phyloP scores from a whole-genome alignment of 2,888 invertebrate species.

The Crepidodera aurea region DNA sequence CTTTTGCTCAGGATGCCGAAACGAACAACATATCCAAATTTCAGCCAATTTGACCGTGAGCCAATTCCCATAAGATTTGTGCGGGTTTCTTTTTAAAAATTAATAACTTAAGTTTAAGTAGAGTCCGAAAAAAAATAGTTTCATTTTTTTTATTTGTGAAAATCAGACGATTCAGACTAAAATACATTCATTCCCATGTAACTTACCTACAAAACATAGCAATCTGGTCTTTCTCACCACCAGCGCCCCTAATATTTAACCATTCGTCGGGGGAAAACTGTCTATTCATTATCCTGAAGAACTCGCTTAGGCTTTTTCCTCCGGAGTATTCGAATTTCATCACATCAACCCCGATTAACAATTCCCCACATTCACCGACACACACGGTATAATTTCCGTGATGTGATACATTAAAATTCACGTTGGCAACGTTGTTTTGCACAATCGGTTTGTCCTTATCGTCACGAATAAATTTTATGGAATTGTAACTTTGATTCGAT shows the following conservation, averaged over 20 bases:
- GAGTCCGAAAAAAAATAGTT: too few species aligned
- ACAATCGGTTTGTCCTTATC: slow-evolving; percentile 75
- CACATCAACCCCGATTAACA: slow-evolving; percentile 80
- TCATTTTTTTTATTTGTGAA: too few species aligned
- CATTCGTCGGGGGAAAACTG: slow-evolving; percentile 87
- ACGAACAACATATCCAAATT: too few species aligned
- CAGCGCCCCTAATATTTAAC: slow-evolving; percentile 70
- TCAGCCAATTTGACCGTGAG: too few species aligned
- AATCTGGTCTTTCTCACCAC: slow-evolving; percentile 71
- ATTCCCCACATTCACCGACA: slow-evolving; percentile 68
- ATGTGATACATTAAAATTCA: slow-evolving; percentile 89
- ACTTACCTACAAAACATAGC: slow-evolving; percentile 72
- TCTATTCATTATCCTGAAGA: slow-evolving; percentile 87
- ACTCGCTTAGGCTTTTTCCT: slow-evolving; percentile 77
- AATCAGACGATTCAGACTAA: too few species aligned
- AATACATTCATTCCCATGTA: too few species aligned
- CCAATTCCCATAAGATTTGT: too few species aligned
- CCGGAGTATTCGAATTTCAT: slow-evolving; percentile 85
- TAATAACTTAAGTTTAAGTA: too few species aligned
- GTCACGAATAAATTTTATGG: slow-evolving; percentile 74
- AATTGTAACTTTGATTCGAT: slow-evolving; percentile 70
- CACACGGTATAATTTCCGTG: slow-evolving; percentile 88
- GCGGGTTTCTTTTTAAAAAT: too few species aligned
- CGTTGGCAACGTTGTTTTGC: slow-evolving; percentile 35
- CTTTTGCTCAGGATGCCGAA: too few species aligned